Percentiles rank a stretch among this genome's conserved stretches.
These are phyloP conservation scores for Nematopogon swammerdamellus DNA, from an alignment of 2,888 invertebrate genomes.

Conservation along the genomic window DNA sequence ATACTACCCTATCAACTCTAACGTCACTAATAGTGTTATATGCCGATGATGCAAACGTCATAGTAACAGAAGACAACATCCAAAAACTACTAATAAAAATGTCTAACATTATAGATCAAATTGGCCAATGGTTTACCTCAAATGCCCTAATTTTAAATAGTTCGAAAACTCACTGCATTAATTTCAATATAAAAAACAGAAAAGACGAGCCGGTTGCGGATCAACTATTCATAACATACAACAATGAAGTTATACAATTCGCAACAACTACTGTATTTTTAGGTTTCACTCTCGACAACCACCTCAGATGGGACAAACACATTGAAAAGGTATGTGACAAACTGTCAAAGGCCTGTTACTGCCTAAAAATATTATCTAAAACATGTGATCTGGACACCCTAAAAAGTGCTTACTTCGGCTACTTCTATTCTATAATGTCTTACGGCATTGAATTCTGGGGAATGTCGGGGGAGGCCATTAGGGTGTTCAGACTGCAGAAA, in stretches of 20 bases:
- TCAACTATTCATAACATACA: neutral
- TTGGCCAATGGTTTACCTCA: neutral
- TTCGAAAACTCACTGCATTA: neutral
- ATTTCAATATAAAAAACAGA: neutral
- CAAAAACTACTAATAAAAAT: neutral
- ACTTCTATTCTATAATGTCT: neutral
- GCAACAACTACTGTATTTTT: neutral
- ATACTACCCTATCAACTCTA: too few relatives aligned
- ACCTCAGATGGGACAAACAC: neutral
- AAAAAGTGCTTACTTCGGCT: neutral
- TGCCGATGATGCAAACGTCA: neutral
- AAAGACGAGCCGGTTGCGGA: neutral
- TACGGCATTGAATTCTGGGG: neutral
- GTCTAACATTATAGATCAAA: neutral
- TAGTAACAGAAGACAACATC: neutral
- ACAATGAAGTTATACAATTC: neutral
- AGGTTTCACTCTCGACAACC: neutral
- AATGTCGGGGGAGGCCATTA: neutral
- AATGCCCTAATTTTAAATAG: neutral
- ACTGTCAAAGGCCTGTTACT: neutral
- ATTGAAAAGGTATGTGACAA: neutral
- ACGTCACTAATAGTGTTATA: neutral
- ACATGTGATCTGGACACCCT: neutral
- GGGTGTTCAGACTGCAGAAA: neutral
- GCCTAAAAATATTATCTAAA: neutral